phyloP scores from a whole-genome alignment of 1,140 invertebrate species.

The Lepeophtheirus salmonis region DNA sequence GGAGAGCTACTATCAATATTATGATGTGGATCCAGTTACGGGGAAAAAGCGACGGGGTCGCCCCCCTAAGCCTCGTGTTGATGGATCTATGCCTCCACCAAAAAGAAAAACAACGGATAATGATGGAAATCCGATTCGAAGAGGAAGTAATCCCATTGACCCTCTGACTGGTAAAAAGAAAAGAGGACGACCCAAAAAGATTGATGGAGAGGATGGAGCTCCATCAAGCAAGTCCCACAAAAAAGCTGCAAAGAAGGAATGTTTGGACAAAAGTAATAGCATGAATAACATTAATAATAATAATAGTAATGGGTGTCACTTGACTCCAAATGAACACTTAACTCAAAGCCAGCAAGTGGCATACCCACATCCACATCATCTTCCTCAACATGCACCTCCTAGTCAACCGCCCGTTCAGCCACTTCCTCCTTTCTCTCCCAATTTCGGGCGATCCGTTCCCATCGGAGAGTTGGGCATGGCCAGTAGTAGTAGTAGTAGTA shows the following conservation, averaged over 20 bases:
- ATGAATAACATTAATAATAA: too few species aligned
- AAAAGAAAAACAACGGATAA: slow-evolving; percentile 19
- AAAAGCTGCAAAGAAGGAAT: neutral
- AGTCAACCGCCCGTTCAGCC: neutral
- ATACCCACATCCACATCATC: neutral
- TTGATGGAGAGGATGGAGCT: slow-evolving; percentile 24
- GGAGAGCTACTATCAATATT: neutral
- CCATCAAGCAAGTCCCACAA: neutral
- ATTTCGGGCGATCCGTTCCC: slow-evolving; percentile 6
- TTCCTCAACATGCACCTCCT: neutral
- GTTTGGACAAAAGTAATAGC: too few species aligned
- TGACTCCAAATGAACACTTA: neutral
- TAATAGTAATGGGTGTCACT: neutral
- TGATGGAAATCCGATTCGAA: slow-evolving; percentile 10
- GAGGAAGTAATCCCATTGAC: slow-evolving; percentile 18
- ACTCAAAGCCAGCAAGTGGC: neutral
- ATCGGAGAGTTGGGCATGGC: too few species aligned
- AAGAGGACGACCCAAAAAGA: slow-evolving; percentile 58
- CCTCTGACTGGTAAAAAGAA: slow-evolving; percentile 49
- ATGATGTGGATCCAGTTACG: slow-evolving; percentile 26
- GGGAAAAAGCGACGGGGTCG: slow-evolving; percentile 60
- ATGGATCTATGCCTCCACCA: slow-evolving; percentile 28
- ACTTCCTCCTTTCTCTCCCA: slow-evolving; percentile 17
- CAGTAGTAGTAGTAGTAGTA: too few species aligned
- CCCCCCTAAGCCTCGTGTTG: slow-evolving; percentile 59